These are phyloP conservation scores for Thymallus thymallus DNA, from an alignment of 2,113 vertebrate genomes.

Conservation along the genomic window DNA sequence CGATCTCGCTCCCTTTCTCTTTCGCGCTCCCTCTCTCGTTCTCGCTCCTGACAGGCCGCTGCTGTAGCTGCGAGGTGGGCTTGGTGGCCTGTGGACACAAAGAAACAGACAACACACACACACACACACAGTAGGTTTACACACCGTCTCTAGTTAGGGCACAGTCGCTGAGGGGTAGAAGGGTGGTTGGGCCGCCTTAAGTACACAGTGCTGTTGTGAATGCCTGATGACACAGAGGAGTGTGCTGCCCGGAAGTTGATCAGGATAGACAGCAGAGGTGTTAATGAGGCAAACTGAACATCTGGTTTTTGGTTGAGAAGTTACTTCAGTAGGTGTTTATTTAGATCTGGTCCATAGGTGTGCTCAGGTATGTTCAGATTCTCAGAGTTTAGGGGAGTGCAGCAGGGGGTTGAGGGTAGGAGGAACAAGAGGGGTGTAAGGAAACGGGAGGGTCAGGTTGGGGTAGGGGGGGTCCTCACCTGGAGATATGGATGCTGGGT, in stretches of 20 bases:
- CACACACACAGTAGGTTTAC: conserved; percentile 19
- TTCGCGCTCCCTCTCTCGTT: conserved; percentile 55
- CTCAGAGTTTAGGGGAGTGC: conserved; percentile 19
- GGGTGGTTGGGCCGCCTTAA: neutral
- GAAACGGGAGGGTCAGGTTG: conserved; percentile 36
- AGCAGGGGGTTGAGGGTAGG: conserved; percentile 45
- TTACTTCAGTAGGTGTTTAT: neutral
- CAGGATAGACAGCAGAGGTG: neutral
- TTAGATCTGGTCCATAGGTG: neutral
- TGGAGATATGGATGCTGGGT: conserved; percentile 92
- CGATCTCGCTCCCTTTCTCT: conserved; percentile 56
- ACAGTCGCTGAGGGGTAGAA: neutral
- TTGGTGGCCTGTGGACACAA: conserved; percentile 79
- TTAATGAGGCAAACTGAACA: neutral
- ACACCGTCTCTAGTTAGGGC: neutral
- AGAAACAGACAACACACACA: conserved; percentile 31
- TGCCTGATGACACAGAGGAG: neutral
- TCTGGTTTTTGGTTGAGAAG: neutral
- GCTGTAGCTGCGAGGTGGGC: conserved; percentile 80
- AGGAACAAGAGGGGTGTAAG: conserved; percentile 30
- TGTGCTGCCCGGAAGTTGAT: neutral
- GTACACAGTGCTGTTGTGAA: neutral
- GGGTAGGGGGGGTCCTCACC: conserved; percentile 75
- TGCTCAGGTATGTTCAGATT: neutral
- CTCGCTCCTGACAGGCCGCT: conserved; percentile 70